Evolutionary conservation across 1,140 invertebrate genomes (phyloP), one percentile per base, ranked within the genome.

Genomic region (Penaeus chinensis): DNA sequence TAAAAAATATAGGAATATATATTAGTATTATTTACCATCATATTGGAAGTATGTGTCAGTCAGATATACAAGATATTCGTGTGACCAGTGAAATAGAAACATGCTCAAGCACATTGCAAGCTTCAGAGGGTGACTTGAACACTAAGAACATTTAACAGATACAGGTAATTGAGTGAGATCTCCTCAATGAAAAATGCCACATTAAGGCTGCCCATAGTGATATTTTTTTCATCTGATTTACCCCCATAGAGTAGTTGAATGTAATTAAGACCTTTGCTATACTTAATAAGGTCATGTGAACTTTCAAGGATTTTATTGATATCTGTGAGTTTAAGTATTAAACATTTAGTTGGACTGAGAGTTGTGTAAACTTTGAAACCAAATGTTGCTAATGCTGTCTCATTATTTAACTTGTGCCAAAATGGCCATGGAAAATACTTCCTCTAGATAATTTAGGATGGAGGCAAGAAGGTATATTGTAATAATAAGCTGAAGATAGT

Each of bases 271-370:
- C 54, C 71, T 86, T 54, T 54, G 54, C 54, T 54, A 54, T 54
- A 54, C 71, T 32, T 74, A 74, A 32, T 74, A 37, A 32, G 42
- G 27, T 32, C 71, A 74, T 74, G 71, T 74, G 71, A 74, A 74
- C 42, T 74, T 32, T 32, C 27, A 74, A 74, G 27, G 71, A 32
- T 74, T 74, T 74, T 19, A 71, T 63, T 78, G 27, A 24, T 85
- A 62, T 85, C n/a, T 78, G 27, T 85, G 60, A 85, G n/a, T 63
- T 65, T 20, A 85, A 83, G 81, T 54, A 83, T 83, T 83, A 83
- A 69, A 66, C 37, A 65, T 83, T 83, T 42, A 66, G 81, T 71
- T 83, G 42, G 80, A 54, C 54, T 54, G 61, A 65, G 47, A 66
- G 37, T 66, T 83, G 66, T 78, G 63, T 78, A 71, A 62, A 85